Evolutionary conservation across 2,113 vertebrate genomes (phyloP).

Genomic region (Verasper variegatus): DNA sequence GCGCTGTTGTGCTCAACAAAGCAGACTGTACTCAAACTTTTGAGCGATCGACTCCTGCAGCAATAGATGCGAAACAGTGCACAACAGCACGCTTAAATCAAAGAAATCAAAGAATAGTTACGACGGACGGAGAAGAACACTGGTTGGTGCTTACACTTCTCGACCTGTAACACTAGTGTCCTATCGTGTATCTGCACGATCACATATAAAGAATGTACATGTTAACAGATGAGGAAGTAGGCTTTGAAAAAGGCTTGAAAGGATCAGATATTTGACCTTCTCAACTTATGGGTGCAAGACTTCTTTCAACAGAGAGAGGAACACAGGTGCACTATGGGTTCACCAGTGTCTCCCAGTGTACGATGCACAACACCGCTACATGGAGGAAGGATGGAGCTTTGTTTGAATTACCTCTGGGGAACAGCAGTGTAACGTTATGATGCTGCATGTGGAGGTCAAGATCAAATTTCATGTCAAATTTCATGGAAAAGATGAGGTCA

Average conservation of each 20-base stretch:
- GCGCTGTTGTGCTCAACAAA: conserved; percentile 29
- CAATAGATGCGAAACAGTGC: too few species aligned
- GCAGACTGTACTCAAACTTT: not conserved
- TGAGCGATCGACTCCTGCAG: not conserved
- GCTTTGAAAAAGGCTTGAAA: too few species aligned
- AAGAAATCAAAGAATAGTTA: not conserved
- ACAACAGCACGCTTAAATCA: not conserved
- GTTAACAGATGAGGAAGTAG: too few species aligned
- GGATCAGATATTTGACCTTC: too few species aligned
- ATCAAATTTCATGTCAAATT: not conserved
- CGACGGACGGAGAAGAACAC: not conserved
- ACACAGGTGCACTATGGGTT: too few species aligned
- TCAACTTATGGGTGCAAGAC: too few species aligned
- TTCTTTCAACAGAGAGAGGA: too few species aligned
- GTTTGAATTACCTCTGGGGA: too few species aligned
- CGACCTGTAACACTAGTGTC: not conserved
- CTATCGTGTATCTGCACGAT: not conserved
- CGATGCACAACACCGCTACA: not conserved
- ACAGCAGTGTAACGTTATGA: not conserved
- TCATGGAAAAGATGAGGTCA: not conserved
- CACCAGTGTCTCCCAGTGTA: not conserved
- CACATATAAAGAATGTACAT: not conserved
- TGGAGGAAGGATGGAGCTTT: not conserved
- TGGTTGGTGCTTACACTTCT: not conserved
- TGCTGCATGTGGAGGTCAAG: not conserved